Conservation (phyloP, 2,888 invertebrate species). For the Geophilus truncorum region DNA sequence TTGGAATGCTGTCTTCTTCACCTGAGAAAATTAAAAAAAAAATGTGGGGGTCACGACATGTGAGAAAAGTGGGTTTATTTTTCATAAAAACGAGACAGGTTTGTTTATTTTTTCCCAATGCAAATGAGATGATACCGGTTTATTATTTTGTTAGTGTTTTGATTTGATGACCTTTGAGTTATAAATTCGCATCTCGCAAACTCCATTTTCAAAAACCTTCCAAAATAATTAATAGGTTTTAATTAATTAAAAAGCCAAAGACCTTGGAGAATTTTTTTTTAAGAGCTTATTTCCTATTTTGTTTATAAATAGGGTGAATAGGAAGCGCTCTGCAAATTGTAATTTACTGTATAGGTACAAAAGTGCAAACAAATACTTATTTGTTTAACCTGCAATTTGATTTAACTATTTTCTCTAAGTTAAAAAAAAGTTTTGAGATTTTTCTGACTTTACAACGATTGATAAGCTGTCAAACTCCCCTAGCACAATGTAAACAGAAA, state of each 20-base stretch:
- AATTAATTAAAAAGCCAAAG: neutral
- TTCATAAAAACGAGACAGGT: neutral
- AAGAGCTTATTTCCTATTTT: neutral
- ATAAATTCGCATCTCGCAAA: neutral
- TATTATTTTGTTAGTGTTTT: neutral
- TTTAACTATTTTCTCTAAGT: too few species aligned
- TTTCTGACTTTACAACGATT: too few species aligned
- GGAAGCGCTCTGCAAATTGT: neutral
- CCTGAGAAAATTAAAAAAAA: constrained; percentile 39
- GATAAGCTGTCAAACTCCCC: too few species aligned
- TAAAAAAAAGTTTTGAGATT: too few species aligned
- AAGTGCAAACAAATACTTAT: neutral
- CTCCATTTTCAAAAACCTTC: neutral
- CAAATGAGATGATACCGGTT: neutral
- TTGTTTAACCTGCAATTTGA: too few species aligned
- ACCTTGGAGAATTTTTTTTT: neutral
- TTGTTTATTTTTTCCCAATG: neutral
- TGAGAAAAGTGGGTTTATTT: neutral
- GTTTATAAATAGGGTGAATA: neutral
- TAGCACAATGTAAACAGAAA: too few species aligned
- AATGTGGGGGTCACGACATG: neutral
- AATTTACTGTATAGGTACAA: neutral
- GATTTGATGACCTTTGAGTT: neutral
- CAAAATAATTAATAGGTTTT: neutral
- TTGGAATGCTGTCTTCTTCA: constrained; percentile 42